phyloP scores from a whole-genome alignment of 92 coral and sea anemone species.

The Hydrozoanthus gracilis region DNA sequence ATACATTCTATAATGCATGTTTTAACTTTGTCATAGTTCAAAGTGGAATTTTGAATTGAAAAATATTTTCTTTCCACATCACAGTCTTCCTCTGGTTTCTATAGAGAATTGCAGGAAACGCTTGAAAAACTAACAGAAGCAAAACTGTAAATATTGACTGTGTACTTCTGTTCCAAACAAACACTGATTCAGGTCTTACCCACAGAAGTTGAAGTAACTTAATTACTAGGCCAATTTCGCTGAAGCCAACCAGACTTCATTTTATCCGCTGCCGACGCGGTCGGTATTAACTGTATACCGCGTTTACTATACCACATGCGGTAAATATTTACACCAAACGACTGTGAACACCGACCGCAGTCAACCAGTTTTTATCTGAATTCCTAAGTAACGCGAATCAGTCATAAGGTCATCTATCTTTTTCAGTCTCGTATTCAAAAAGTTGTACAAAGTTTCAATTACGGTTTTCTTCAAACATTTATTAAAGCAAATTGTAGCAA shows the following conservation, averaged over 20 bases:
- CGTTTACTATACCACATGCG: neutral
- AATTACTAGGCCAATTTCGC: neutral
- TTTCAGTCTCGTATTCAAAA: neutral
- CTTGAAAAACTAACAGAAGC: too few relatives aligned
- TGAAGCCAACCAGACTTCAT: neutral
- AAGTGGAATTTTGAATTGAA: too few relatives aligned
- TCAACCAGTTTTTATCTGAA: neutral
- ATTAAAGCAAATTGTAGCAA: neutral
- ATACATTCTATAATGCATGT: too few relatives aligned
- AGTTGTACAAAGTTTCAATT: neutral
- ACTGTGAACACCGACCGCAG: neutral
- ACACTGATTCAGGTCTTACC: neutral
- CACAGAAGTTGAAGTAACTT: neutral
- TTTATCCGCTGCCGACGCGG: conserved; percentile 10
- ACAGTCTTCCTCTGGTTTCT: too few relatives aligned
- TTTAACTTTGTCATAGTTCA: too few relatives aligned
- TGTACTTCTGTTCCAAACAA: neutral
- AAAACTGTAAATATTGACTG: too few relatives aligned
- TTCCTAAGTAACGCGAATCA: neutral
- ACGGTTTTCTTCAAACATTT: neutral
- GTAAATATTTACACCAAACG: conserved; percentile 16
- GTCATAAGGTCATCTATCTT: neutral
- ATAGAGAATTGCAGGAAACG: too few relatives aligned
- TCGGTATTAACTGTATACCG: neutral
- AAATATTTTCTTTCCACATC: too few relatives aligned